Base-by-base conservation (phyloP, 2,888 invertebrate species). In the Andrena praecox region DNA sequence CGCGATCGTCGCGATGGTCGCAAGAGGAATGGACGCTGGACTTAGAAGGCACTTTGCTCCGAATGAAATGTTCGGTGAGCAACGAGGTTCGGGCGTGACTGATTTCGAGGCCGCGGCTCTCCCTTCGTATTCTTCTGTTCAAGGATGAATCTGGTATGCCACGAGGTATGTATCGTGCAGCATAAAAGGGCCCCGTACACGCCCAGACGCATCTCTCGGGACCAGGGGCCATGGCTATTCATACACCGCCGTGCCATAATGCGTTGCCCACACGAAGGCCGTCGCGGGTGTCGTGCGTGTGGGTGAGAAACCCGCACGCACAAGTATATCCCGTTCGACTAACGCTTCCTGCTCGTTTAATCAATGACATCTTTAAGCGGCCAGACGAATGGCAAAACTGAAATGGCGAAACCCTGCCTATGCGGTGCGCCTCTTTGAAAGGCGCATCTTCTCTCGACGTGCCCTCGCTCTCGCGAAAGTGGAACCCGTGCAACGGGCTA, bases 301-400 rank as follows among this genome's bases (percentile, higher is more conserved):
- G 89, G 86, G 89, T 88, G 86, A 90, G 87, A 84, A 84, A 89
- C 85, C 77, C 85, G 74, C 83, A 84, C 77, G 78, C 83, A 82
- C 80, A 77, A 85, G 27, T 27, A 10, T 20, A 83, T 86, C 80
- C 84, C 85, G 86, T 83, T 85, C 69, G 84, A 73, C 56, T 56
- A 56, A 56, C 72, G 82, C 87, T 90, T 90, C 90, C 91, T 89
- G 85, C 90, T 90, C 90, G 89, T 86, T 91, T 89, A 89, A 90
- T 90, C 90, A 91, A 91, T 90, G 90, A 90, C 90, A 90, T 89
- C 87, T 89, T 89, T 90, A 89, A 90, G 89, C 88, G 84, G 76
- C 72, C 80, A 82, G 85, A 82, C 82, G 87, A 84, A 86, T 84
- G 85, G 85, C 76, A 72, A 76, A 74, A 72, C 71, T 33, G 66